A percentile compares a stretch with the other conserved stretches of the same genome.
Evolutionary conservation across 2,113 vertebrate species (phyloP).

Genomic region (Odobenus rosmarus): DNA sequence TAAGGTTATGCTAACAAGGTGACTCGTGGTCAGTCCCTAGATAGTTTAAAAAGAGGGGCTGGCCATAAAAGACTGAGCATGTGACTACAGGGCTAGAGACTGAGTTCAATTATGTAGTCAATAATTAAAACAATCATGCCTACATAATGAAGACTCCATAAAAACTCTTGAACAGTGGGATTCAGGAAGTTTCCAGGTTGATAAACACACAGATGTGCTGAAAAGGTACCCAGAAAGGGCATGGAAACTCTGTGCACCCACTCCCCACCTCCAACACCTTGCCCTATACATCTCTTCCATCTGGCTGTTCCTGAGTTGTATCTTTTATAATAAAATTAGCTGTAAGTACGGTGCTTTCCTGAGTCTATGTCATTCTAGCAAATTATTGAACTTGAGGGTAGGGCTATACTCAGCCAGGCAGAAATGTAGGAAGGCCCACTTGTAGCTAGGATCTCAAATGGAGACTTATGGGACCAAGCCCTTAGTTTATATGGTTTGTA

Average conservation of each 20-base stretch:
- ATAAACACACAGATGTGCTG: not conserved
- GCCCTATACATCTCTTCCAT: not conserved
- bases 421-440: not conserved
- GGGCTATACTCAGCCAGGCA: not conserved
- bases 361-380: not conserved
- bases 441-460: not conserved
- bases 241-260: not conserved
- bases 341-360: not conserved
- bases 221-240: not conserved
- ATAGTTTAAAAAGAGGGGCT: not conserved
- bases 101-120: not conserved
- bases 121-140: not conserved
- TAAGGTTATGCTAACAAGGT: not conserved
- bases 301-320: not conserved
- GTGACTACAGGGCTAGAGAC: not conserved
- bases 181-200: not conserved
- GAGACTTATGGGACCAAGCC: not conserved
- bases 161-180: not conserved
- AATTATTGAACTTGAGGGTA: not conserved
- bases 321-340: not conserved
- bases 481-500: not conserved
- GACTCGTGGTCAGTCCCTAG: not conserved
- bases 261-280: not conserved
- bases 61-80: not conserved
- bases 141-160: not conserved